Evolutionary conservation across 2,888 invertebrate species (phyloP).

Genomic region (Ophion costatus): DNA sequence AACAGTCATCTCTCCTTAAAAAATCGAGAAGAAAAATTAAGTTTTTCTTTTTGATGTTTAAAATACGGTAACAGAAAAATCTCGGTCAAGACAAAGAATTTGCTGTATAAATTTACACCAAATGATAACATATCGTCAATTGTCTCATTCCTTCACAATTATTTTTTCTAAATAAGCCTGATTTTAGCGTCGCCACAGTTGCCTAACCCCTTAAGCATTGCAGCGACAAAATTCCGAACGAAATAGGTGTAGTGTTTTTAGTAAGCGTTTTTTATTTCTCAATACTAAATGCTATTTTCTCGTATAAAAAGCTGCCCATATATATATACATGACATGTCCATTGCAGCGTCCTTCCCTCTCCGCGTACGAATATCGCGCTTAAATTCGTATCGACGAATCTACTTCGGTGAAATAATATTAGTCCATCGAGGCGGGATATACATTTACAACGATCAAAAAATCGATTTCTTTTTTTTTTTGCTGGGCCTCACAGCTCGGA

Average conservation of each 20-base stretch:
- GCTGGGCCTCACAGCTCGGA: no score
- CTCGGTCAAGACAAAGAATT: no score
- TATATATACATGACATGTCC: slow-evolving; percentile 57
- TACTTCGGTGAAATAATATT: slow-evolving; percentile 33
- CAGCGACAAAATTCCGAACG: neutral
- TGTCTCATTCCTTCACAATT: no score
- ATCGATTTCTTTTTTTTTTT: no score
- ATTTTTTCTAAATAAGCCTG: neutral
- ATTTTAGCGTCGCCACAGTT: no score
- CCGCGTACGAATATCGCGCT: slow-evolving; percentile 41
- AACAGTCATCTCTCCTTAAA: no score
- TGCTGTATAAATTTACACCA: no score
- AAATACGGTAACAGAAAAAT: no score
- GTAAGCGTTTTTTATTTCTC: slow-evolving; percentile 55
- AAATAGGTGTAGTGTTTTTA: neutral
- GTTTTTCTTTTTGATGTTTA: no score
- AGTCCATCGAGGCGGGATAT: slow-evolving; percentile 35
- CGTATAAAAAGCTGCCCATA: slow-evolving; percentile 62
- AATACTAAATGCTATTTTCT: slow-evolving; percentile 59
- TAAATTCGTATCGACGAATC: slow-evolving; percentile 24
- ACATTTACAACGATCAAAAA: no score
- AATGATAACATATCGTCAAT: no score
- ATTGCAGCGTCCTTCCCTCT: slow-evolving; percentile 42
- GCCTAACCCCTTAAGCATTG: neutral
- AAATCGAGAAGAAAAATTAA: no score